Base-by-base conservation (phyloP, 2,797 vertebrate genomes). In the Smutsia temminckii region DNA sequence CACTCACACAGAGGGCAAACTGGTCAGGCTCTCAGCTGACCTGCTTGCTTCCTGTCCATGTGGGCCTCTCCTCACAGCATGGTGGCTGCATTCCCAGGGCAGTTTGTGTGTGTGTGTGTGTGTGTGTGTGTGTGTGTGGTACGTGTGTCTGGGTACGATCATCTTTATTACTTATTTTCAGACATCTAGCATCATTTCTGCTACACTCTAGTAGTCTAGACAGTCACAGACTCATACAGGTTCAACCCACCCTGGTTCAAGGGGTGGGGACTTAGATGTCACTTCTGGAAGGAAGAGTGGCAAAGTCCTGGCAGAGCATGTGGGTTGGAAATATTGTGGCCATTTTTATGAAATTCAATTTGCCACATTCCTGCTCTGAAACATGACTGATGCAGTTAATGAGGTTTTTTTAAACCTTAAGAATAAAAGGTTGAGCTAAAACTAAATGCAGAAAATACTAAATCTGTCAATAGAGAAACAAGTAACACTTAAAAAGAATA, bases 301-400 rank as follows among this genome's bases (percentile, higher is more conserved):
- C 11, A 72, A 92, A 81, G 29, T 92, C 85, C 68, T 94, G 20
- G 80, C 57, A 81, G 51, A 66, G 40, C 9, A 1, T 37, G 23
- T 61, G 72, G 59, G 66, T 68, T 53, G 66, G 87, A 90, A 90
- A 68, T 85, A 89, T 42, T 89, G n/a, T 80, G 74, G 49, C 80
- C 80, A 86, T 46, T 94, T 91, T 89, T 95, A 89, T 68, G 57
- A 96, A 85, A 27, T 34, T 63, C 17, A 88, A 29, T 95, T 63
- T 93, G 72, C 61, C 49, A 32, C 16, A 79, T 84, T 87, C 40
- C 94, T 88, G 20, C 42, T 95, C 78, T 95, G 95, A 86, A 90
- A 46, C 49, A 64, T 87, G 40, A 77, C 23, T 74, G 85, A 91
- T 71, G 16, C 7, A 72, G 63, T 75, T 88, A 79, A 85, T 78